These are phyloP conservation scores for Apocheima hispidaria DNA, from an alignment of 2,888 invertebrate species.

Conservation along the genomic window DNA sequence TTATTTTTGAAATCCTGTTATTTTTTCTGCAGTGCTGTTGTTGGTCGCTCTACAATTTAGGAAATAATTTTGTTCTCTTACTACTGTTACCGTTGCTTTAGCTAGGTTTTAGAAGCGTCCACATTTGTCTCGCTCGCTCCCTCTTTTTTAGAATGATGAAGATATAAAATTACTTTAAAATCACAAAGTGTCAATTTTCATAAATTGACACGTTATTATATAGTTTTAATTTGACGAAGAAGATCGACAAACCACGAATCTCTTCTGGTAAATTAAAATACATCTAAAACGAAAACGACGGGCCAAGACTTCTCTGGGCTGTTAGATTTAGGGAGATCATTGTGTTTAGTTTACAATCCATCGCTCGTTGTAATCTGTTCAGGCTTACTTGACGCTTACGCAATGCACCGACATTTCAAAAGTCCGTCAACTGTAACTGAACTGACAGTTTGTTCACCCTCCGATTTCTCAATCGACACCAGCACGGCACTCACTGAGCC, in stretches of 20 bases:
- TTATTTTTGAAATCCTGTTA: constrained; percentile 34
- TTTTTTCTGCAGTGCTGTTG: constrained; percentile 21
- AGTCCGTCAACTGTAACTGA: constrained; percentile 27
- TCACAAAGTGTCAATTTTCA: too few relatives aligned
- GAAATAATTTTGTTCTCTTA: not conserved
- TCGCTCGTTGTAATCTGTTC: constrained; percentile 6
- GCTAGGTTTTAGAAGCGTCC: not conserved
- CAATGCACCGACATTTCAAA: constrained; percentile 20
- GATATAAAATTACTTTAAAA: too few relatives aligned
- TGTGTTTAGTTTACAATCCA: too few relatives aligned
- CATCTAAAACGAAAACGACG: too few relatives aligned
- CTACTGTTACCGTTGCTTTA: not conserved
- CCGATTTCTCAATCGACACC: constrained; percentile 24
- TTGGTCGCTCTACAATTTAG: not conserved
- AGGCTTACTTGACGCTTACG: constrained; percentile 12
- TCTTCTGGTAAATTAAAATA: too few relatives aligned
- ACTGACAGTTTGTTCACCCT: constrained; percentile 30
- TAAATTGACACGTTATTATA: too few relatives aligned
- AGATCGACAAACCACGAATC: too few relatives aligned
- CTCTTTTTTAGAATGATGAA: too few relatives aligned
- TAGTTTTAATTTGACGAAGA: too few relatives aligned
- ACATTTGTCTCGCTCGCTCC: too few relatives aligned
- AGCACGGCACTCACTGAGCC: constrained; percentile 17
- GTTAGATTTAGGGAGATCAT: too few relatives aligned
- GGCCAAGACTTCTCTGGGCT: too few relatives aligned